Conservation (phyloP, 2,113 vertebrate genomes). For the Regulus satrapa region DNA sequence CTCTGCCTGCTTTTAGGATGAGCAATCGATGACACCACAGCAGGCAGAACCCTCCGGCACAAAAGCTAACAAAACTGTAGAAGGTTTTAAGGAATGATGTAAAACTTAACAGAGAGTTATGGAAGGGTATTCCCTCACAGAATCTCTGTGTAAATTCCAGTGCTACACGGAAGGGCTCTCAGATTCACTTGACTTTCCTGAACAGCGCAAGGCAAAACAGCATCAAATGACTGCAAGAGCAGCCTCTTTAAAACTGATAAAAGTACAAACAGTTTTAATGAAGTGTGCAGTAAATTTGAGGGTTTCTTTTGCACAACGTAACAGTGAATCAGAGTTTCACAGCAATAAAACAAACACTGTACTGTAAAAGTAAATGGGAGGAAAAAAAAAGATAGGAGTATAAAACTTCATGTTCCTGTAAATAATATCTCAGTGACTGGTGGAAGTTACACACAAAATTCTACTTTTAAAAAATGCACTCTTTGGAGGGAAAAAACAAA, state of each 20-base stretch:
- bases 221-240: background rate
- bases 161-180: background rate
- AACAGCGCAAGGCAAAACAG: background rate
- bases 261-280: background rate
- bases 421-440: background rate
- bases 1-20: slow-evolving; percentile 31
- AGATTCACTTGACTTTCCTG: background rate
- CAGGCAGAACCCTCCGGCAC: background rate
- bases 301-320: background rate
- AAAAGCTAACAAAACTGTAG: slow-evolving; percentile 21
- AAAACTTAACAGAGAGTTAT: background rate
- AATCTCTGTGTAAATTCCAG: background rate
- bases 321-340: background rate
- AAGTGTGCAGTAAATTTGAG: background rate
- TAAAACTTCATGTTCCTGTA: background rate
- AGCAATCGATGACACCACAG: slow-evolving; percentile 15
- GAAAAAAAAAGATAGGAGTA: background rate
- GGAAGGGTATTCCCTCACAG: background rate
- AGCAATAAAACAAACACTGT: background rate
- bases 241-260: background rate
- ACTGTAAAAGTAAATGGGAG: background rate
- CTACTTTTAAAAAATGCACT: background rate
- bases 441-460: background rate
- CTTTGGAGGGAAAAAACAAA: background rate
- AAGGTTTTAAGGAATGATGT: background rate